Conservation (phyloP, 1,140 invertebrate genomes). For the Brachionus calyciflorus region DNA sequence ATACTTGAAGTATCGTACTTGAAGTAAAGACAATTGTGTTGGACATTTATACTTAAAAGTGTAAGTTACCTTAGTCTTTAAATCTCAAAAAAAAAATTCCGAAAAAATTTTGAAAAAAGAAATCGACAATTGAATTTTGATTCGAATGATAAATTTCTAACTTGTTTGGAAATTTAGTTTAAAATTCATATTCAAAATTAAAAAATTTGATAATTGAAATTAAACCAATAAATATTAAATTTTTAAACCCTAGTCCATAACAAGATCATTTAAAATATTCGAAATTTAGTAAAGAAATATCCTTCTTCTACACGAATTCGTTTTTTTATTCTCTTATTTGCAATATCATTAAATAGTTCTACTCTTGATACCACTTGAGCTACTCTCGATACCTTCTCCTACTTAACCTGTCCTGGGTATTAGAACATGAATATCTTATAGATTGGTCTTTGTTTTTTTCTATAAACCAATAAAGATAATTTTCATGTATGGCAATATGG, state of each 20-base stretch:
- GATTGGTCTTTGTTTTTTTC: no score
- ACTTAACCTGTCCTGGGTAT: no score
- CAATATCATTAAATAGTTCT: no score
- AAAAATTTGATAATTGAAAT: neutral
- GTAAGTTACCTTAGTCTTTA: neutral
- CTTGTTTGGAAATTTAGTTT: neutral
- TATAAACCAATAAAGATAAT: no score
- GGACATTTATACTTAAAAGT: neutral
- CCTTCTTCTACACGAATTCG: no score
- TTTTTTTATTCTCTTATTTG: no score
- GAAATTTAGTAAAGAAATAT: neutral
- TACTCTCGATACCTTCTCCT: no score
- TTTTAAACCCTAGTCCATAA: neutral
- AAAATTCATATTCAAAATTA: neutral
- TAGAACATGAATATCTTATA: no score
- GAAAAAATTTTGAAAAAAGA: neutral
- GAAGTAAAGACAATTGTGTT: neutral
- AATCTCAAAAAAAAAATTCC: neutral
- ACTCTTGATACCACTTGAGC: no score
- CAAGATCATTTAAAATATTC: neutral
- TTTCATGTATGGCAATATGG: no score
- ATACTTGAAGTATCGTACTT: slow-evolving; percentile 92
- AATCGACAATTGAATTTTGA: neutral
- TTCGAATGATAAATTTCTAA: neutral
- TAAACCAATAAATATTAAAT: neutral